Conservation (phyloP, 2,113 vertebrate species). For the Ceyx cyanopectus region DNA sequence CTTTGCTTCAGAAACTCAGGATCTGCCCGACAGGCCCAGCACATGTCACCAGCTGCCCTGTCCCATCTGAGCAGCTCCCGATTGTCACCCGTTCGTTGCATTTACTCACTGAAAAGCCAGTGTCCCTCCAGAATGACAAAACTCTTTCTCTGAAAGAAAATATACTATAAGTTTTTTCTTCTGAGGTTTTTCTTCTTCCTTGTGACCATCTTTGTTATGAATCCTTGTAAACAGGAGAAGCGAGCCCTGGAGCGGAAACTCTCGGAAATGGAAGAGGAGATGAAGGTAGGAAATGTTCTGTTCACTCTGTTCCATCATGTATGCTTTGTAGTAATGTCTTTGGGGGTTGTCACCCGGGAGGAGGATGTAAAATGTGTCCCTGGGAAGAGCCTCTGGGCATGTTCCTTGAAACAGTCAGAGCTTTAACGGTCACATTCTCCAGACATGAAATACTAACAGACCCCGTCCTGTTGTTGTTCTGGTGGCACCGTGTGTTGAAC, state of each 20-base stretch:
- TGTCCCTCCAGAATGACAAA: not conserved
- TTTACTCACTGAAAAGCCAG: too few species aligned
- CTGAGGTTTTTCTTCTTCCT: not conserved
- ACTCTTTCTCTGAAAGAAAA: not conserved
- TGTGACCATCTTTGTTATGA: not conserved
- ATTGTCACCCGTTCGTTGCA: not conserved
- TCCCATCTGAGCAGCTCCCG: not conserved
- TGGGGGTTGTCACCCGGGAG: not conserved
- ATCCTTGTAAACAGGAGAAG: slow-evolving; percentile 85
- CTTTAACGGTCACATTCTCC: not conserved
- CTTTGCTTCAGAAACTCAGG: not conserved
- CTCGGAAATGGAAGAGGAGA: slow-evolving; percentile 95
- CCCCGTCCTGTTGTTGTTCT: not conserved
- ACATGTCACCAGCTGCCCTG: not conserved
- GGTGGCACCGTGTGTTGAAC: not conserved
- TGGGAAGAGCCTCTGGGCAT: not conserved
- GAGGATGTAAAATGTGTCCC: not conserved
- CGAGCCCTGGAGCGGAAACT: slow-evolving; percentile 92
- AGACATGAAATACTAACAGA: not conserved
- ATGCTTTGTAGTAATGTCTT: not conserved
- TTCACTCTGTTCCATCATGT: not conserved
- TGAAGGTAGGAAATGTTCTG: slow-evolving; percentile 86
- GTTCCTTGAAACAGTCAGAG: not conserved
- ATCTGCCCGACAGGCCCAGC: not conserved
- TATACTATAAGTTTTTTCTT: not conserved